Percentiles rank a stretch among this genome's conserved stretches.
Evolutionary conservation across 2,888 invertebrate genomes (phyloP).

Genomic region (Sisyra terminalis): DNA sequence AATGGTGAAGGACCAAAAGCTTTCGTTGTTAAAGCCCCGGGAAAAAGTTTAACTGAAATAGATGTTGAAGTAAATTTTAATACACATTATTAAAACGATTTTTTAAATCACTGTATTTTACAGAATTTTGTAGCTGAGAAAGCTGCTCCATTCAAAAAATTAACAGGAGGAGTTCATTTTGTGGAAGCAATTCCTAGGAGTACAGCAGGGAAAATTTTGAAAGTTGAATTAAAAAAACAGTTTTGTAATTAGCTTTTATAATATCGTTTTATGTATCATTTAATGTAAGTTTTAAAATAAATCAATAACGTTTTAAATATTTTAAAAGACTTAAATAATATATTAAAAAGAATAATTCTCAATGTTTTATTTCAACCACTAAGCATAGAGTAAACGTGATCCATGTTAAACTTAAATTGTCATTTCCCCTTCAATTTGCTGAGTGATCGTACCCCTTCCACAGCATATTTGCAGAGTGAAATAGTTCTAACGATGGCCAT

Average conservation of each 20-base stretch:
- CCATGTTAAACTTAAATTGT: too few relatives aligned
- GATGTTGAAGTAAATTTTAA: conserved; percentile 3
- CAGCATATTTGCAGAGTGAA: too few relatives aligned
- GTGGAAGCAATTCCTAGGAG: conserved; percentile 58
- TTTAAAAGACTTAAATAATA: too few relatives aligned
- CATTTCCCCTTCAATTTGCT: too few relatives aligned
- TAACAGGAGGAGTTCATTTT: conserved; percentile 48
- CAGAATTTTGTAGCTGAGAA: conserved; percentile 42
- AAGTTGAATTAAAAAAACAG: conserved; percentile 35
- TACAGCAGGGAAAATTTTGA: conserved; percentile 60
- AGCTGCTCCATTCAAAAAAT: conserved; percentile 60
- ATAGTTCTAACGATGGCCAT: too few relatives aligned
- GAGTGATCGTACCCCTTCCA: too few relatives aligned
- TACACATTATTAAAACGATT: background rate
- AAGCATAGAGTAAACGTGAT: too few relatives aligned
- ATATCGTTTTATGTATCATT: background rate
- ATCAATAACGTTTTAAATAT: too few relatives aligned
- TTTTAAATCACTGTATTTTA: background rate
- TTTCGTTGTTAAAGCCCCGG: conserved; percentile 42
- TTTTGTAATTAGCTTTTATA: background rate
- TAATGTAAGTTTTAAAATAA: too few relatives aligned
- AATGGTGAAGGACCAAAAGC: conserved; percentile 65
- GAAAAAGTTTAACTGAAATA: conserved; percentile 15
- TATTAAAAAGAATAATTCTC: too few relatives aligned
- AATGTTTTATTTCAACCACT: too few relatives aligned